These are phyloP conservation scores for Melanostigma gelatinosum DNA, from an alignment of 2,113 vertebrate genomes.

Conservation along the genomic window DNA sequence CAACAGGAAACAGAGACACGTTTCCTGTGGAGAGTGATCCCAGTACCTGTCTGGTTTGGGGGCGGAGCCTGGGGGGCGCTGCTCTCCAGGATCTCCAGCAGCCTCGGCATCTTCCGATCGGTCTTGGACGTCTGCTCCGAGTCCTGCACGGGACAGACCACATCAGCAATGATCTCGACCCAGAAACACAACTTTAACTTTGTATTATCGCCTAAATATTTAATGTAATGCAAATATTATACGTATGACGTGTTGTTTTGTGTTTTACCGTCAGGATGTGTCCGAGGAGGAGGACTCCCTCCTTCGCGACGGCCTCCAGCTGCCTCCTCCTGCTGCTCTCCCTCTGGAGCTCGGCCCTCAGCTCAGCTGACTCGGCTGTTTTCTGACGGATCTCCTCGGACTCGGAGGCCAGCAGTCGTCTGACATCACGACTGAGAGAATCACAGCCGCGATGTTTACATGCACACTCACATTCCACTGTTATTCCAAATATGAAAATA, in stretches of 20 bases:
- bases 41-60: conserved; percentile 10
- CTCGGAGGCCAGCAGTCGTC: conserved; percentile 54
- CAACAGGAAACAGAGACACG: background rate
- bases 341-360: conserved; percentile 50
- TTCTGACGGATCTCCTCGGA: background rate
- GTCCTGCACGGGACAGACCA: conserved; percentile 24
- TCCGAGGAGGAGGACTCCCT: conserved; percentile 70
- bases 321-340: conserved; percentile 52
- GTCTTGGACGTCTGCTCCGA: background rate
- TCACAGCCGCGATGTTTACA: no score
- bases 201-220: no score
- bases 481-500: background rate
- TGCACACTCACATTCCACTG: background rate
- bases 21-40: background rate
- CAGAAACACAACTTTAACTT: background rate
- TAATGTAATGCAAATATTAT: background rate
- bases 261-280: conserved; percentile 65
- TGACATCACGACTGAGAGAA: conserved; percentile 36
- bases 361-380: background rate
- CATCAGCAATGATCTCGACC: background rate
- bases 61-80: background rate
- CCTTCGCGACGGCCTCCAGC: conserved; percentile 58
- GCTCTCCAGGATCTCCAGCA: conserved; percentile 78
- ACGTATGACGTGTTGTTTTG: background rate
- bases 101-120: conserved; percentile 65